phyloP scores from a whole-genome alignment of 37 sponge, comb jelly and placozoan species.

The Spongia lamella region DNA sequence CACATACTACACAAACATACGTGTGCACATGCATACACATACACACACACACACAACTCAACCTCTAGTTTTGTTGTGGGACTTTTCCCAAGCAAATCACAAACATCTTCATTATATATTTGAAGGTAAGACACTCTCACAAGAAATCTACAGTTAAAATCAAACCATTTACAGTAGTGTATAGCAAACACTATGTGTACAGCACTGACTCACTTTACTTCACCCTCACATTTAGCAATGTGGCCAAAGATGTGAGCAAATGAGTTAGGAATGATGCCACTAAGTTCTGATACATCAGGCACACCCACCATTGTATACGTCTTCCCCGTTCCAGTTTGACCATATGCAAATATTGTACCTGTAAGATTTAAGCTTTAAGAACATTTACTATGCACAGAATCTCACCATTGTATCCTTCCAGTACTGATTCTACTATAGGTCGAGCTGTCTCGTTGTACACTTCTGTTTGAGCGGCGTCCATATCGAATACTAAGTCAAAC shows the following conservation, averaged over 20 bases:
- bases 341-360: conserved; percentile 99
- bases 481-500: conserved; percentile 92
- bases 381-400: background rate
- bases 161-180: background rate
- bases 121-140: conserved; percentile 95
- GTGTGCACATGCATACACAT: conserved; percentile 2
- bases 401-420: conserved; percentile 96
- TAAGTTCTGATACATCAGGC: conserved; percentile 64
- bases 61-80: conserved; percentile 63
- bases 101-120: conserved; percentile 97
- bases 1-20: no score
- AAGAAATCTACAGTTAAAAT: conserved; percentile 65
- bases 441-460: conserved; percentile 88
- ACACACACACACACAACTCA: background rate
- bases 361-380: background rate
- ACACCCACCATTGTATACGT: conserved; percentile 97
- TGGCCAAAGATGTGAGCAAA: conserved; percentile 90
- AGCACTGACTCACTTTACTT: conserved; percentile 50
- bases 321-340: conserved; percentile 99
- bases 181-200: background rate
- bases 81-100: conserved; percentile 86
- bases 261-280: conserved; percentile 97
- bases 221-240: conserved; percentile 81
- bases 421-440: conserved; percentile 89
- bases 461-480: conserved; percentile 83